Evolutionary conservation across 1,140 invertebrate species (phyloP).

Genomic region (Cyclargus thomasi): DNA sequence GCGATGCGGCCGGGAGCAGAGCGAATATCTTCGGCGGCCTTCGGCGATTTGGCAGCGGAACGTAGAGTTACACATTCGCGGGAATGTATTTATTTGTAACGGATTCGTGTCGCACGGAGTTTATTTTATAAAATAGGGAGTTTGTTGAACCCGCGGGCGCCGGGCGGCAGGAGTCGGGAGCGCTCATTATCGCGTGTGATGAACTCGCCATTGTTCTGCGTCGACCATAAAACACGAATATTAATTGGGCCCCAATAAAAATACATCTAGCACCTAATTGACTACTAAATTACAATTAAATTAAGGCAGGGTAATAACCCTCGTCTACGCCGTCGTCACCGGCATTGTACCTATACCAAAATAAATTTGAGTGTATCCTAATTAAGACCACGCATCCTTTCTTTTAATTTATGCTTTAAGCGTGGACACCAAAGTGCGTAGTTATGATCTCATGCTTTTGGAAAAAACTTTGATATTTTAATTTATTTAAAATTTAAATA

Average conservation of each 20-base stretch:
- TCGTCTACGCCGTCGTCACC: not conserved
- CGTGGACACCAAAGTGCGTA: too few relatives aligned
- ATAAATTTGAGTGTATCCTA: not conserved
- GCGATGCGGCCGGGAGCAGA: constrained; percentile 10
- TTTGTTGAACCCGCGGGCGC: constrained; percentile 61
- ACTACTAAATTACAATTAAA: not conserved
- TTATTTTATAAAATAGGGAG: constrained; percentile 64
- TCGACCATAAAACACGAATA: constrained; percentile 18
- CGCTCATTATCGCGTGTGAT: constrained; percentile 68
- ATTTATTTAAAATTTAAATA: too few relatives aligned
- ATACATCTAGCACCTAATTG: constrained; percentile 7
- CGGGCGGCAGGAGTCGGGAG: constrained; percentile 31
- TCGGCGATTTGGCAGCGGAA: constrained; percentile 34
- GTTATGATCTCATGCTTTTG: too few relatives aligned
- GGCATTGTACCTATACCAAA: not conserved
- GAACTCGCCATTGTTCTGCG: constrained; percentile 66
- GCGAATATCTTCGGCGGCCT: constrained; percentile 16
- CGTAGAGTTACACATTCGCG: constrained; percentile 22
- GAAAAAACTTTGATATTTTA: too few relatives aligned
- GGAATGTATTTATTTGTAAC: constrained; percentile 41
- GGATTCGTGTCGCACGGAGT: constrained; percentile 52
- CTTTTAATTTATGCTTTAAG: too few relatives aligned
- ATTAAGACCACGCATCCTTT: not conserved
- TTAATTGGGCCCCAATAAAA: constrained; percentile 27
- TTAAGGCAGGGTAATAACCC: not conserved